Base-by-base conservation (phyloP, 2,797 vertebrate genomes). In the Manis pentadactyla region DNA sequence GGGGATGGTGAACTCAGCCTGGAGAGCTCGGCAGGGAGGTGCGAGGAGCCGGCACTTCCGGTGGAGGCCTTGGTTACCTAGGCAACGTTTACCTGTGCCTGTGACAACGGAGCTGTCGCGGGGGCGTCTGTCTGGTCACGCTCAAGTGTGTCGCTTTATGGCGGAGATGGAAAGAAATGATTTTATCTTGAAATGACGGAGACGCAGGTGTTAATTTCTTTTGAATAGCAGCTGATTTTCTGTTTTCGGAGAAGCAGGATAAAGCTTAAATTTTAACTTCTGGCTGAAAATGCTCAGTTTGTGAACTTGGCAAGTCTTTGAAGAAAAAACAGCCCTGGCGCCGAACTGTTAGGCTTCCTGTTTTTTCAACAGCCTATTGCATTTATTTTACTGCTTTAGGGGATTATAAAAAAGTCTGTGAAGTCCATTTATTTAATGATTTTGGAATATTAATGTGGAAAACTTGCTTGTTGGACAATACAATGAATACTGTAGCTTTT, bases 361-460 rank as follows among this genome's bases (percentile, higher is more conserved):
- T 88, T 95, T 95, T 94, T 90, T 59, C 42, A 15, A 83, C 69
- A 73, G 87, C 74, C 87, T 81, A 86, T 77, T 95, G 51, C 73
- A 49, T 97, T 97, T 94, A 75, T 95, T 93, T 93, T 87, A 90
- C 39, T 89, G 78, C 94, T 95, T 85, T 87, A 34, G 66, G 78
- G 89, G 85, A 93, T 96, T 96, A 90, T 93, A 57, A 92, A 89
- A 88, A n/a, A 84, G 90, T 94, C 88, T 91, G 93, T 37, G 88
- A 90, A 95, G 95, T 84, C 92, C 17, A 63, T 87, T 97, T 95
- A 63, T 93, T 92, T 94, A 96, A 94, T 46, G 78, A 94, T 82
- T 46, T 95, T 88, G 59, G 95, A 87, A 95, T 96, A 96, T 94
- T 93, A 87, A 95, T 91, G 59, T 90, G 55, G 92, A 93, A 89